Evolutionary conservation across 2,888 invertebrate genomes (phyloP).

Genomic region (Drosophila gaucha): DNA sequence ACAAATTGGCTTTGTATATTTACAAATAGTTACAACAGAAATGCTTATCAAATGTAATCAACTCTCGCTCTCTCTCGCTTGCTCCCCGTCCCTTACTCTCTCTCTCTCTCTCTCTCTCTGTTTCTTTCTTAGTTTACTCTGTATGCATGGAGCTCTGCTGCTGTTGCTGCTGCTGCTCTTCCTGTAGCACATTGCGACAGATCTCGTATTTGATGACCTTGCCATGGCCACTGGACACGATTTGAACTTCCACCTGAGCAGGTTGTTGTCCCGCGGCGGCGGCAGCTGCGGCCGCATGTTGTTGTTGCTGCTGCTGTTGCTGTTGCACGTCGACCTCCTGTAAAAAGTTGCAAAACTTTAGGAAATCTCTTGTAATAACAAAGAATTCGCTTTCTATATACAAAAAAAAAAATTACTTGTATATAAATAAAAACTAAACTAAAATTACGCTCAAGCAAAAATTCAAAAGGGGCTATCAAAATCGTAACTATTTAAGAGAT

Average conservation of each 20-base stretch:
- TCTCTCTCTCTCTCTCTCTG: neutral
- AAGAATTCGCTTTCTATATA: constrained; percentile 25
- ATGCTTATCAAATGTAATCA: constrained; percentile 31
- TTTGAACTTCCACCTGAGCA: constrained; percentile 82
- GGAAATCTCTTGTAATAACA: constrained; percentile 8
- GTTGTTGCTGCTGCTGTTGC: constrained; percentile 80
- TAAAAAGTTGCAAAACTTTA: constrained; percentile 58
- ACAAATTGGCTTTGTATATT: constrained; percentile 50
- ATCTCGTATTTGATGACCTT: constrained; percentile 80
- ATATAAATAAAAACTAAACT: constrained; percentile 52
- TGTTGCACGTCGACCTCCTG: constrained; percentile 75
- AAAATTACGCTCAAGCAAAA: constrained; percentile 54
- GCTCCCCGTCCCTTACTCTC: neutral
- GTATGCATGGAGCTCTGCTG: constrained; percentile 63
- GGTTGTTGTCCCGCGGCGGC: constrained; percentile 67
- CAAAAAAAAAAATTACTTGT: constrained; percentile 15
- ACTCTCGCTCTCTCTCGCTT: neutral
- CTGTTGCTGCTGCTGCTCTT: constrained; percentile 72
- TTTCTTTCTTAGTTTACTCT: constrained; percentile 45
- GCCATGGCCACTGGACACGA: constrained; percentile 67
- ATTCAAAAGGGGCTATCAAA: constrained; percentile 4
- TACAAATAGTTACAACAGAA: constrained; percentile 48
- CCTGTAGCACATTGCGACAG: constrained; percentile 74
- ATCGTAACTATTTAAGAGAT: constrained; percentile 14
- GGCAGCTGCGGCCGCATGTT: constrained; percentile 74